Evolutionary conservation across 2,888 invertebrate genomes (phyloP).

Genomic region (Nematopogon swammerdamellus): DNA sequence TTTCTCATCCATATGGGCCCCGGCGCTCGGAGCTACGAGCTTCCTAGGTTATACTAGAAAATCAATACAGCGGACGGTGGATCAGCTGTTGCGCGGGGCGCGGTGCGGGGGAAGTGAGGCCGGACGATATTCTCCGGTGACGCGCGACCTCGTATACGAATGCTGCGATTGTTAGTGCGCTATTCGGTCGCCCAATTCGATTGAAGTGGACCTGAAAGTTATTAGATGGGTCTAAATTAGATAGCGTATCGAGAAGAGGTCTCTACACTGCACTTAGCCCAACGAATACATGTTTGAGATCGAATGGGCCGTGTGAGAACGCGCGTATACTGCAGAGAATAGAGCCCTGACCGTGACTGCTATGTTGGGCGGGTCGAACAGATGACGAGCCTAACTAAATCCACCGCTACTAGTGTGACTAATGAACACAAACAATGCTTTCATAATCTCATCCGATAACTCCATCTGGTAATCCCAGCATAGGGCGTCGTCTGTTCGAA

Average conservation of each 20-base stretch:
- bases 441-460: no score
- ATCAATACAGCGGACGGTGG: conserved; percentile 48
- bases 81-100: conserved; percentile 49
- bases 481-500: no score
- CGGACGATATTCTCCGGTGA: background rate
- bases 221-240: no score
- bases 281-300: no score
- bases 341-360: background rate
- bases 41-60: conserved; percentile 43
- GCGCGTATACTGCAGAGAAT: background rate
- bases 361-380: background rate
- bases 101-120: conserved; percentile 16
- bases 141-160: background rate
- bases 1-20: conserved; percentile 3
- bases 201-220: background rate
- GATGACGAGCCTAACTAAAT: background rate
- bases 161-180: background rate
- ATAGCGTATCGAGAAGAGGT: no score
- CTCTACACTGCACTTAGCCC: no score
- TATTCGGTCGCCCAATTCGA: background rate
- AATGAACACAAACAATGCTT: no score
- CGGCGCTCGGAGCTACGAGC: conserved; percentile 16
- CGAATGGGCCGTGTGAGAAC: background rate
- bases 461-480: no score
- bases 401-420: no score